Evolutionary conservation across 2,113 vertebrate species (phyloP).

Genomic region (Piprites chloris): DNA sequence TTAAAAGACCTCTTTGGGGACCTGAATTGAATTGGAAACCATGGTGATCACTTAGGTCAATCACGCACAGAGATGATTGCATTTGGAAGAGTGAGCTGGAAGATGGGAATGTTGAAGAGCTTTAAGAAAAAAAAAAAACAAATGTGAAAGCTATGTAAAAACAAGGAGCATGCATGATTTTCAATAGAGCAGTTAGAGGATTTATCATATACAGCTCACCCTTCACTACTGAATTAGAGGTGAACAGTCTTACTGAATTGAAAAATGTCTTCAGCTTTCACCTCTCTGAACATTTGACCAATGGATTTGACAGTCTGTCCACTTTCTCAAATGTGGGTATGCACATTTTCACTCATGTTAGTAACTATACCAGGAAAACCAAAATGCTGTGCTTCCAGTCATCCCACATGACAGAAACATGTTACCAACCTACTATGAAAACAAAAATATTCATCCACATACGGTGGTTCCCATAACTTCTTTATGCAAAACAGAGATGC

Average conservation of each 20-base stretch:
- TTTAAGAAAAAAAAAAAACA: neutral
- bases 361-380: neutral
- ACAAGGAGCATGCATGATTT: neutral
- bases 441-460: neutral
- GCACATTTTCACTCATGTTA: neutral
- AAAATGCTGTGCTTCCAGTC: neutral
- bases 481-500: neutral
- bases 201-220: neutral
- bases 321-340: neutral
- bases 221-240: neutral
- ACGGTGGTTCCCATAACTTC: neutral
- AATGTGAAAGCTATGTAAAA: neutral
- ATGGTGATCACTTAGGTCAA: conserved; percentile 39
- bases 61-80: neutral
- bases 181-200: neutral
- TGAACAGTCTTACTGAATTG: neutral
- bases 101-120: neutral
- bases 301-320: neutral
- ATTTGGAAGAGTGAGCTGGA: conserved; percentile 1
- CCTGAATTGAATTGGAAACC: conserved; percentile 48
- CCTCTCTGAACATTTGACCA: neutral
- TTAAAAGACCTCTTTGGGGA: conserved; percentile 54
- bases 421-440: neutral
- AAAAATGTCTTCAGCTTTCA: neutral
- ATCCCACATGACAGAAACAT: neutral